These are phyloP conservation scores for Ornithoptera alexandrae DNA, from an alignment of 2,888 invertebrate species.

Conservation along the genomic window DNA sequence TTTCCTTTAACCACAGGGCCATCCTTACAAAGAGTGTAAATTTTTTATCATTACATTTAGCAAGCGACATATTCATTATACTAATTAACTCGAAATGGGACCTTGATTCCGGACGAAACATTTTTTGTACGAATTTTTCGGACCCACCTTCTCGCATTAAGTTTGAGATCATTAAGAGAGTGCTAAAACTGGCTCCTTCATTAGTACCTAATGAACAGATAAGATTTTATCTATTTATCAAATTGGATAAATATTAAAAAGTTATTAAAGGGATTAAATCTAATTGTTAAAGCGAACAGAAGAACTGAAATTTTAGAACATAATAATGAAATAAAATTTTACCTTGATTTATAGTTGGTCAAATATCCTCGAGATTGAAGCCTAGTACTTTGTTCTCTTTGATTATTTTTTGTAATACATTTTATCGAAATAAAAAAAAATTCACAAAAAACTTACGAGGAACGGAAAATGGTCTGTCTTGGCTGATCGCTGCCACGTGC, in stretches of 20 bases:
- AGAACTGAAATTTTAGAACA: too few relatives aligned
- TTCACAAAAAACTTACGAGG: slow-evolving; percentile 10
- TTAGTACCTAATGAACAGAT: background rate
- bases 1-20: slow-evolving; percentile 2
- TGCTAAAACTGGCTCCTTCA: background rate
- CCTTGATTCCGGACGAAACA: slow-evolving; percentile 24
- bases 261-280: too few relatives aligned
- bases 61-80: slow-evolving; percentile 21
- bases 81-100: slow-evolving; percentile 24
- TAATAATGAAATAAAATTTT: too few relatives aligned
- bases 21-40: slow-evolving; percentile 2
- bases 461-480: background rate
- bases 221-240: too few relatives aligned
- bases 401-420: background rate
- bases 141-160: slow-evolving; percentile 13
- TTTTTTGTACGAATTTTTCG: slow-evolving; percentile 13
- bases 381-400: too few relatives aligned
- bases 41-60: slow-evolving; percentile 11
- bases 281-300: too few relatives aligned
- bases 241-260: too few relatives aligned
- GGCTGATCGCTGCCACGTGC: slow-evolving; percentile 28
- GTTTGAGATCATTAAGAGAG: slow-evolving; percentile 14
- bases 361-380: too few relatives aligned
- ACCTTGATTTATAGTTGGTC: too few relatives aligned
- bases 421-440: slow-evolving; percentile 4